Base-by-base conservation (phyloP, 2,888 invertebrate genomes). In the Magallana nippona region DNA sequence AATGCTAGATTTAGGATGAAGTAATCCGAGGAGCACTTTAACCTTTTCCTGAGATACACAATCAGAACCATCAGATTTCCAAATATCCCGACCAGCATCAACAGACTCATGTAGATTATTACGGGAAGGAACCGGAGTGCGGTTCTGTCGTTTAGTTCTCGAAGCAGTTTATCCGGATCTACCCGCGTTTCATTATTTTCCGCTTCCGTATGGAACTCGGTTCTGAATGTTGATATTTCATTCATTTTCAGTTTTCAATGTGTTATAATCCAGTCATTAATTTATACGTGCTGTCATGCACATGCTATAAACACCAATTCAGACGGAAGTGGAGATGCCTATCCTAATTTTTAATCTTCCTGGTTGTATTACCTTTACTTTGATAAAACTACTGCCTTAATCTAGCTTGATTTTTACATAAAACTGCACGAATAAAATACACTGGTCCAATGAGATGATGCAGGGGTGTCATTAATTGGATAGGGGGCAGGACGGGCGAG, bases 71-170 rank as follows among this genome's bases (percentile, higher is more conserved):
- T 83, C 11, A 83, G 78, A 80, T 89, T 89, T 19, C 89, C 90
- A 3, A 90, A 63, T 32, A 88, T 89, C 2, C 90, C 90, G 5
- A 88, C 60, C 1, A 88, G 57, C 81, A 89, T 84, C 8, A 90
- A 86, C 11, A 89, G 55, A 5, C 81, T 86, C 80, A 90, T 85
- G 78, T 89, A 90, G 32, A 90, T 85, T 58, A 90, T 90, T 15
- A 90, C 89, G 10, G 89, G 90, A n/a, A 90, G 83, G 81, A 90
- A 90, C 44, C 89, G 82, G 32, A 84, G 44, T 22, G 89, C 89
- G 77, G 89, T 89, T 63, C 87, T 87, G 62, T 89, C 88, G 80
- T 90, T 90, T 60, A 89, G 83, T 22, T 81, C 22, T 13, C 55
- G 56, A 15, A 83, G 71, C 19, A 56, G 15, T 11, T 17, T 15